phyloP scores from a whole-genome alignment of 2,888 invertebrate genomes.

The Onthophagus sagittarius region DNA sequence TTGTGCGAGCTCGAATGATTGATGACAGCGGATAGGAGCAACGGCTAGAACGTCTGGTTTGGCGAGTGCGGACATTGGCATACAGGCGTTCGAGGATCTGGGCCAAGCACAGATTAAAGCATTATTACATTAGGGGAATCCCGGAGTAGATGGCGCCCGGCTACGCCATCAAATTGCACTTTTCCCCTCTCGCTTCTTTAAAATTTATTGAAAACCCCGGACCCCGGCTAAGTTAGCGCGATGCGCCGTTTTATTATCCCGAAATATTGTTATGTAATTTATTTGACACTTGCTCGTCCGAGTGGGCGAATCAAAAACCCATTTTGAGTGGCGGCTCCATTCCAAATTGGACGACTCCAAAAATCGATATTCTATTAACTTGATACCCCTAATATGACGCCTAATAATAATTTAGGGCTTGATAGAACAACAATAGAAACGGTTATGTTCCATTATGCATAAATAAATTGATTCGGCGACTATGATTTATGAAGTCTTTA shows the following conservation, averaged over 20 bases:
- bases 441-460: background rate
- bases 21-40: conserved; percentile 37
- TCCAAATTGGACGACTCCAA: background rate
- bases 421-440: background rate
- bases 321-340: background rate
- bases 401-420: background rate
- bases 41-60: conserved; percentile 34
- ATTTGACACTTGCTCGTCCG: background rate
- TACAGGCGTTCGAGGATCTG: conserved; percentile 41
- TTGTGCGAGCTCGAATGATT: conserved; percentile 42
- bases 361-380: background rate
- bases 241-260: conserved; percentile 19
- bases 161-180: conserved; percentile 28
- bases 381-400: background rate
- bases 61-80: conserved; percentile 38
- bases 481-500: background rate
- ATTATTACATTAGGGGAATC: conserved; percentile 45
- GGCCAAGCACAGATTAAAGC: conserved; percentile 43
- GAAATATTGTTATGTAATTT: conserved; percentile 23
- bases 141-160: conserved; percentile 33
- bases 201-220: conserved; percentile 28
- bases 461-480: background rate
- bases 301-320: background rate
- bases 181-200: conserved; percentile 27
- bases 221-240: conserved; percentile 10